Evolutionary conservation across 2,113 vertebrate species (phyloP).

Genomic region (Loxodonta africana): DNA sequence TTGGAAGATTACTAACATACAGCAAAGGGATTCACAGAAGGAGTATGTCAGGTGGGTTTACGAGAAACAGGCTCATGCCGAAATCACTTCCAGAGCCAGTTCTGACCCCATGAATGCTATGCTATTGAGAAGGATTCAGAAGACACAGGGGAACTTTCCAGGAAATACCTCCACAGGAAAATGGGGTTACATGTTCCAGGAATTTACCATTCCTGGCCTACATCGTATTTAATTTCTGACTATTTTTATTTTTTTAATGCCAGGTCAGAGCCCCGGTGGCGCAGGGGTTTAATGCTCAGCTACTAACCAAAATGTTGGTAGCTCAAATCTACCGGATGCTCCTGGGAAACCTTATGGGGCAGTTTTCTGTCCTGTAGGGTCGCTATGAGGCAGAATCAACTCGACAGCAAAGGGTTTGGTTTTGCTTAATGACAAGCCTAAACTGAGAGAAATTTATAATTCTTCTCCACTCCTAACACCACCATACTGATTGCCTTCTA

Average conservation of each 20-base stretch:
- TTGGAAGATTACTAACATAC: neutral
- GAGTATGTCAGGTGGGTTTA: neutral
- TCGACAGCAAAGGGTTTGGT: no score
- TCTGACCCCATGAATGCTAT: neutral
- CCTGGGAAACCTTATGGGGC: no score
- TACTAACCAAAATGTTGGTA: no score
- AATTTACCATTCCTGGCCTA: neutral
- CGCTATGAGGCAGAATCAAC: no score
- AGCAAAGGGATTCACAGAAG: neutral
- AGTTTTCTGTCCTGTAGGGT: no score
- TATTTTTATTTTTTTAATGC: neutral
- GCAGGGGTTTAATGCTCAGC: no score
- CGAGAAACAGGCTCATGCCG: neutral
- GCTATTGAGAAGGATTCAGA: neutral
- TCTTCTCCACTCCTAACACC: neutral
- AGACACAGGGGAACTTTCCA: neutral
- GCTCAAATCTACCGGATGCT: no score
- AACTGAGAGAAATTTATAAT: slow-evolving; percentile 9
- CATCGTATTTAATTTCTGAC: neutral
- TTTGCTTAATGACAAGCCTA: neutral
- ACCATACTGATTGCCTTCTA: neutral
- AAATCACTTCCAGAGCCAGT: neutral
- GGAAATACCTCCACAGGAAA: neutral
- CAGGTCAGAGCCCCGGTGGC: no score
- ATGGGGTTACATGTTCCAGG: neutral